A percentile compares a stretch with the other conserved stretches of the same genome.
Evolutionary conservation across 2,113 vertebrate species (phyloP).

Genomic region (Turdus rufiventris): DNA sequence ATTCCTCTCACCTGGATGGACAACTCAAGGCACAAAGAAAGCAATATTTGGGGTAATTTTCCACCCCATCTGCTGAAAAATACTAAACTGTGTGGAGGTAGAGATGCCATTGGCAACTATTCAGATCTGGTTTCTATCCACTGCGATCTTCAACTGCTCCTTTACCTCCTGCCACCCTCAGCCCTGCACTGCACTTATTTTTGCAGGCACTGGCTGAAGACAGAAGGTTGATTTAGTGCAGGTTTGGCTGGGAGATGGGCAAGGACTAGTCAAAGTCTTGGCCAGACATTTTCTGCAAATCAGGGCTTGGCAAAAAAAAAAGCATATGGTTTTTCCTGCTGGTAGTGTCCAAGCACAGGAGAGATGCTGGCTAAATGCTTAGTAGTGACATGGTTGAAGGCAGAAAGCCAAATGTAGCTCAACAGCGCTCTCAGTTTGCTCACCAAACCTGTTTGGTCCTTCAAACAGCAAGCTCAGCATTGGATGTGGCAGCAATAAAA

Average conservation of each 20-base stretch:
- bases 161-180: fast-evolving
- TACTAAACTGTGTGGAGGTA: fast-evolving
- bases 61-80: background rate
- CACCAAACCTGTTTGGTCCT: background rate
- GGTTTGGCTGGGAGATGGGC: background rate
- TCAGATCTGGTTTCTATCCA: background rate
- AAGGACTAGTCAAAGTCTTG: background rate
- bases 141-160: background rate
- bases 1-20: background rate
- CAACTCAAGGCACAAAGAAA: background rate
- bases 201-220: background rate
- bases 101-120: background rate
- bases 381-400: background rate
- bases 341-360: background rate
- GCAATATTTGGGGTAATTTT: background rate
- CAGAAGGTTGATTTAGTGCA: background rate
- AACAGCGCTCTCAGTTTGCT: background rate
- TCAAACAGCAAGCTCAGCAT: background rate
- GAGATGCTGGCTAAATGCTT: background rate
- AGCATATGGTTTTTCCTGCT: background rate
- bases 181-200: background rate
- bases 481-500: background rate
- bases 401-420: background rate
- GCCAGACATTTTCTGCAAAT: background rate
- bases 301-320: background rate